phyloP scores from a whole-genome alignment of 2,888 invertebrate species.

The Trissonchulus sp. region DNA sequence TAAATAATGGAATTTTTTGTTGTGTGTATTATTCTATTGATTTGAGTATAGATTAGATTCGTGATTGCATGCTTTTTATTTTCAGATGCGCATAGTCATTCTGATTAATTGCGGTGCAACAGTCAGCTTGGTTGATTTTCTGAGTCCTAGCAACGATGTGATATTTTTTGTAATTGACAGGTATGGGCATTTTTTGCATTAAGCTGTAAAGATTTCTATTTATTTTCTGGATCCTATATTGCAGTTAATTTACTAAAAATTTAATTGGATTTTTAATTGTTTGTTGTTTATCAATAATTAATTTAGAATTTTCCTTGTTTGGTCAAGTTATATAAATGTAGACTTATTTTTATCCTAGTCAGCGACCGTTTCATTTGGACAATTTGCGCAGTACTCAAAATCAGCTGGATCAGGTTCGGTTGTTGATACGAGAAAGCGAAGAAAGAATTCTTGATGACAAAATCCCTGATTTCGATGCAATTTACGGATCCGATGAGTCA shows the following conservation, averaged over 20 bases:
- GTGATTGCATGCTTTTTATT: too few relatives aligned
- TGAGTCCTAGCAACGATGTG: constrained; percentile 75
- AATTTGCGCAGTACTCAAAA: not conserved
- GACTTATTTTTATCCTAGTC: constrained; percentile 53
- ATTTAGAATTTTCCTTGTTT: constrained; percentile 10
- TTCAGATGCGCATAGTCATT: constrained; percentile 66
- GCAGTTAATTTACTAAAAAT: too few relatives aligned
- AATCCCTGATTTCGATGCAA: not conserved
- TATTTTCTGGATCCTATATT: too few relatives aligned
- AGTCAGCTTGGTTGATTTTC: constrained; percentile 73
- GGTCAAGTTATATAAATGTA: constrained; percentile 26
- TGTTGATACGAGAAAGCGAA: not conserved
- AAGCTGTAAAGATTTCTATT: too few relatives aligned
- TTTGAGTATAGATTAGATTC: too few relatives aligned
- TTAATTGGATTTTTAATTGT: too few relatives aligned
- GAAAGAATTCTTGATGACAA: not conserved
- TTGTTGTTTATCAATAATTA: constrained; percentile 47
- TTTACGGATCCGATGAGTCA: not conserved
- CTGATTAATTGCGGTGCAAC: constrained; percentile 88
- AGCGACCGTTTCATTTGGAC: constrained; percentile 84
- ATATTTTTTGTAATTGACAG: constrained; percentile 73
- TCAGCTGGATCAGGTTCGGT: not conserved
- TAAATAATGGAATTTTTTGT: too few relatives aligned
- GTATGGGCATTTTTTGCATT: constrained; percentile 21
- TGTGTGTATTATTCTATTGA: too few relatives aligned